phyloP scores from a whole-genome alignment of 2,113 vertebrate species.

The Aldabrachelys gigantea region DNA sequence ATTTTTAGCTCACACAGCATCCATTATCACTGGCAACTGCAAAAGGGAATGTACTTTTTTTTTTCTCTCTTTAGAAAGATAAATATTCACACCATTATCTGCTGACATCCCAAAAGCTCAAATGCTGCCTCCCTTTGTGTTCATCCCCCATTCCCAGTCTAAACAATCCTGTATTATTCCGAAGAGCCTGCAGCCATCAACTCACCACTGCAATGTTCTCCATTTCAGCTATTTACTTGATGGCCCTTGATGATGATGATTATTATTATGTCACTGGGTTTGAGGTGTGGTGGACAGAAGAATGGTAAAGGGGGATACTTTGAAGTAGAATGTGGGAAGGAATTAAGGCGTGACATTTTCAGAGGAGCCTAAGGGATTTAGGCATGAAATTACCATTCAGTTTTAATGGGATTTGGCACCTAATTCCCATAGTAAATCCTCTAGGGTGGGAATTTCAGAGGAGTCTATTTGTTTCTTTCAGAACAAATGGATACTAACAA shows the following conservation, averaged over 20 bases:
- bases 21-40: constrained; percentile 77
- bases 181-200: neutral
- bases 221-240: neutral
- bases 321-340: neutral
- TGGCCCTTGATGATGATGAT: no score
- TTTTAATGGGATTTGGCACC: neutral
- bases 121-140: neutral
- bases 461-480: neutral
- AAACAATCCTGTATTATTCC: neutral
- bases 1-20: constrained; percentile 66
- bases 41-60: constrained; percentile 42
- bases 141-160: neutral
- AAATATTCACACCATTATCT: constrained; percentile 30
- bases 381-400: neutral
- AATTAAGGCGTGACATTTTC: neutral
- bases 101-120: constrained; percentile 19
- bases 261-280: neutral
- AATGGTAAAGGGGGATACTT: neutral
- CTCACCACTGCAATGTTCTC: neutral
- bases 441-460: no score
- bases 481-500: neutral
- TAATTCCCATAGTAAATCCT: neutral
- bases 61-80: constrained; percentile 43
- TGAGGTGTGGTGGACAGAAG: neutral
- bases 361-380: neutral